phyloP scores from a whole-genome alignment of 2,797 vertebrate genomes.

The Steatocranus sp. region DNA sequence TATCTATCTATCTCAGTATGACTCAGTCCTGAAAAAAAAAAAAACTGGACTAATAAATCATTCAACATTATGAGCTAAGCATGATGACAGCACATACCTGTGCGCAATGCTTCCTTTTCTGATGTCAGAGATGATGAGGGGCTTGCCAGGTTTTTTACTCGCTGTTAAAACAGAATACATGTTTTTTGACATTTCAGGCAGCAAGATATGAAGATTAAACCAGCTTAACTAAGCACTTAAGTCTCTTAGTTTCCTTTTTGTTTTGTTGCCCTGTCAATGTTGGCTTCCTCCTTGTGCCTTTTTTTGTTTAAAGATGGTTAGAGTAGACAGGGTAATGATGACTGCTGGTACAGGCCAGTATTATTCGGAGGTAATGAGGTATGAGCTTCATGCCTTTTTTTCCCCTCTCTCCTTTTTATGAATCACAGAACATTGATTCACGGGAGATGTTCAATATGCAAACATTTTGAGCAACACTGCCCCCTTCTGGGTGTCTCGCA shows the following conservation, averaged over 20 bases:
- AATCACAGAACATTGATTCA: constrained; percentile 39
- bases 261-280: not conserved
- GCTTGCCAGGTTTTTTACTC: constrained; percentile 90
- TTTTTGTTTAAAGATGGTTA: not conserved
- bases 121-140: constrained; percentile 97
- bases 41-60: not conserved
- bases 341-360: not conserved
- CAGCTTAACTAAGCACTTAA: not conserved
- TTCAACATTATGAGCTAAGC: not conserved
- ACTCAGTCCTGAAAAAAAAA: not conserved
- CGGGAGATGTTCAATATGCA: not conserved
- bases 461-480: constrained; percentile 36
- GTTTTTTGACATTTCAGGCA: not conserved
- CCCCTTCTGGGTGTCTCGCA: constrained; percentile 29
- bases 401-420: constrained; percentile 1
- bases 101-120: constrained; percentile 96
- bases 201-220: not conserved
- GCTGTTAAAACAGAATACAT: constrained; percentile 66
- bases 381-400: constrained; percentile 3
- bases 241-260: not conserved
- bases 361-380: constrained; percentile 52
- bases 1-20: too few species aligned
- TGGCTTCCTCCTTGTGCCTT: not conserved
- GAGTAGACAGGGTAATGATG: constrained; percentile 14
- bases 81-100: constrained; percentile 75